Conservation (phyloP, 1,140 invertebrate genomes). For the Hyles vespertilio region DNA sequence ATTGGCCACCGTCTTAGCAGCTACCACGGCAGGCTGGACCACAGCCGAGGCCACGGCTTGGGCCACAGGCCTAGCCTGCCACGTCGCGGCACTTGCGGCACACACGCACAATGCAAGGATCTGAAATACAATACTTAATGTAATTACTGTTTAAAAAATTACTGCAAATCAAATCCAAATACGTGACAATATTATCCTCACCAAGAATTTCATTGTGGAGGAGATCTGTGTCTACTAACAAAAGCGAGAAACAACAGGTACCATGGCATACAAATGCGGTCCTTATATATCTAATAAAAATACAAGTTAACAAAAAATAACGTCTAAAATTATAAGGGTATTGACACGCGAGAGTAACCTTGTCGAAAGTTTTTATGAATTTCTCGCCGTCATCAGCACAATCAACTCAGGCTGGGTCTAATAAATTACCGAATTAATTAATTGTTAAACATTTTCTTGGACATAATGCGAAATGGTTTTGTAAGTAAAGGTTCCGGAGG, state of each 20-base stretch:
- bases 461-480: too few species aligned
- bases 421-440: too few species aligned
- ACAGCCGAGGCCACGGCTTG: slow-evolving; percentile 1
- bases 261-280: slow-evolving; percentile 11
- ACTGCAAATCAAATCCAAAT: too few species aligned
- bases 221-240: slow-evolving; percentile 25
- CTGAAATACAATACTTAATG: slow-evolving; percentile 11
- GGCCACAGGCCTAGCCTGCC: not conserved
- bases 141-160: slow-evolving; percentile 5
- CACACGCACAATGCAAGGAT: slow-evolving; percentile 28
- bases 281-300: slow-evolving; percentile 28
- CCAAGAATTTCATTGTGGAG: slow-evolving; percentile 37
- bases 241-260: slow-evolving; percentile 27
- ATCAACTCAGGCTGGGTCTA: not conserved
- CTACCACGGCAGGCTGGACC: not conserved
- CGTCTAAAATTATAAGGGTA: slow-evolving; percentile 16
- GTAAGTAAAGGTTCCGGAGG: not conserved
- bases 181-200: slow-evolving; percentile 16
- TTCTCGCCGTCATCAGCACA: slow-evolving; percentile 6
- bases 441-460: too few species aligned
- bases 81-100: slow-evolving; percentile 17
- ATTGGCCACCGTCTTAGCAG: too few species aligned
- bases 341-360: slow-evolving; percentile 19
- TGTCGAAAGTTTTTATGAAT: slow-evolving; percentile 14
- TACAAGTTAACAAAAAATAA: slow-evolving; percentile 19